Percentiles rank a stretch among this genome's conserved stretches.
Conservation (phyloP, 2,797 vertebrate species). For the Cyclopterus lumpus region DNA sequence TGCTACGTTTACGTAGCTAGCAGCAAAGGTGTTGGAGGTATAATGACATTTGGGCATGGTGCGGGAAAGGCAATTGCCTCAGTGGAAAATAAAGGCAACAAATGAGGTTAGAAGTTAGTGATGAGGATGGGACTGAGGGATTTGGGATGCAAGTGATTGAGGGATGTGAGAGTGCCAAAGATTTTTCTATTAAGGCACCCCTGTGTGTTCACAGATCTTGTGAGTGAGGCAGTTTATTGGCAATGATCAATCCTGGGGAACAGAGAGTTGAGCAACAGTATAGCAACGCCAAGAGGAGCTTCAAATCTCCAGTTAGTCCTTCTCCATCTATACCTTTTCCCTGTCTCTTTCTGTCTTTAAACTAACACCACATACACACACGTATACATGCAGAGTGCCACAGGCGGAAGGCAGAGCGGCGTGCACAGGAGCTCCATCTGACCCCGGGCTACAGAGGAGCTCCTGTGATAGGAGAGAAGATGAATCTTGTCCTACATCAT, state of each 20-base stretch:
- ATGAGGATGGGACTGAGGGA: slow-evolving; percentile 72
- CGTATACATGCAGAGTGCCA: slow-evolving; percentile 20
- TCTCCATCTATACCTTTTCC: slow-evolving; percentile 15
- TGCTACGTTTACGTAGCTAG: slow-evolving; percentile 56
- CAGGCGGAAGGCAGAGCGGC: slow-evolving; percentile 37
- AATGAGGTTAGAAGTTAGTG: slow-evolving; percentile 73
- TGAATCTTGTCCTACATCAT: slow-evolving; percentile 55
- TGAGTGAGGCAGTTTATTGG: slow-evolving; percentile 52
- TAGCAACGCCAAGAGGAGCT: slow-evolving; percentile 26
- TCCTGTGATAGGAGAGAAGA: slow-evolving; percentile 50
- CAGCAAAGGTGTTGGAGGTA: slow-evolving; percentile 55
- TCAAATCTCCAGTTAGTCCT: slow-evolving; percentile 22
- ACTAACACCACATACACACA: slow-evolving; percentile 12
- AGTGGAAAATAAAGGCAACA: slow-evolving; percentile 71
- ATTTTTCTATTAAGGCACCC: slow-evolving; percentile 69
- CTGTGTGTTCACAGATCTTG: slow-evolving; percentile 47
- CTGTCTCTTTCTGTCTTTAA: slow-evolving; percentile 8
- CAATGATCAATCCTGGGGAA: slow-evolving; percentile 53
- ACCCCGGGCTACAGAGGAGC: slow-evolving; percentile 57
- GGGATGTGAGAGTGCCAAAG: slow-evolving; percentile 64
- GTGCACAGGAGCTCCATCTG: slow-evolving; percentile 47
- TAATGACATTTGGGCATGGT: slow-evolving; percentile 52
- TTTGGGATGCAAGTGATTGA: slow-evolving; percentile 63
- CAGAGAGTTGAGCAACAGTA: slow-evolving; percentile 39
- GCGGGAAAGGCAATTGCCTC: slow-evolving; percentile 60